phyloP scores from a whole-genome alignment of 2,113 vertebrate genomes.

The Crotalus horridus region DNA sequence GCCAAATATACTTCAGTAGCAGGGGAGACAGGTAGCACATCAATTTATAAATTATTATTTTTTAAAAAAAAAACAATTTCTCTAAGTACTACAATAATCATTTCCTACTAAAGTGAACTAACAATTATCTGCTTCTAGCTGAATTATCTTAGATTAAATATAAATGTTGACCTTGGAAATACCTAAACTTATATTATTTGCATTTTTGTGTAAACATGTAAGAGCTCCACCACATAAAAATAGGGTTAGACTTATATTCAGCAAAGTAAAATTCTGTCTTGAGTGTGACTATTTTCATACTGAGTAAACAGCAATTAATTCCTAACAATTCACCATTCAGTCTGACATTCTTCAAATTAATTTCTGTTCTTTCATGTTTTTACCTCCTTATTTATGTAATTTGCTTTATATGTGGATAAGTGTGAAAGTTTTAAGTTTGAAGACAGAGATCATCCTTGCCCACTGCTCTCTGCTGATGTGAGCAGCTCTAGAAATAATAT shows the following conservation, averaged over 20 bases:
- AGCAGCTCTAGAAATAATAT: not conserved
- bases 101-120: not conserved
- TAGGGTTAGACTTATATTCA: not conserved
- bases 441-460: not conserved
- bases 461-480: not conserved
- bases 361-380: not conserved
- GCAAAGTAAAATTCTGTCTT: not conserved
- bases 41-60: not conserved
- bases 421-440: not conserved
- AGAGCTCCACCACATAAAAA: not conserved
- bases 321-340: not conserved
- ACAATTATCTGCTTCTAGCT: not conserved
- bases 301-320: not conserved
- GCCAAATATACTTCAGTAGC: not conserved
- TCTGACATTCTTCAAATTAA: not conserved
- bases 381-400: not conserved
- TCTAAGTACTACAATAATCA: not conserved
- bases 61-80: not conserved
- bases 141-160: not conserved
- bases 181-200: not conserved
- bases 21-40: not conserved
- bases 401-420: not conserved
- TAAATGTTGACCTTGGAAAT: not conserved
- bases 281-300: not conserved
- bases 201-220: not conserved